Conservation (phyloP, 2,797 vertebrate genomes). For the Catamblyrhynchus diadema region DNA sequence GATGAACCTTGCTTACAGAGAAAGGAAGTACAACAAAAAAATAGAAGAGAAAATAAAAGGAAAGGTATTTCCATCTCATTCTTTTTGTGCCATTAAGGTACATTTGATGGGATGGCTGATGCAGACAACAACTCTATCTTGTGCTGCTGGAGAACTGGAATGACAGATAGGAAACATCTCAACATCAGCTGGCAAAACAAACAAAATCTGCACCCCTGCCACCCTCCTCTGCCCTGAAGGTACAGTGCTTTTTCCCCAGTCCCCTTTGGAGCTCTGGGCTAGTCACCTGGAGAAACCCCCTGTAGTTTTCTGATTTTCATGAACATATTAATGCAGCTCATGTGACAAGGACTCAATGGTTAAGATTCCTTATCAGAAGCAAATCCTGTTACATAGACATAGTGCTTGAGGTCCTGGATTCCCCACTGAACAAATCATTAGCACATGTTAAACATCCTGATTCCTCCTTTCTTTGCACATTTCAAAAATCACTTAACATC, state of each 20-base stretch:
- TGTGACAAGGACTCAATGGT: neutral
- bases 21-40: neutral
- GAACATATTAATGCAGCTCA: neutral
- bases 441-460: neutral
- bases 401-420: neutral
- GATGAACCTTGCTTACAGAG: neutral
- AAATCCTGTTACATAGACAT: neutral
- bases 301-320: neutral
- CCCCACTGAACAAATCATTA: neutral
- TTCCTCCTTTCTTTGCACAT: neutral
- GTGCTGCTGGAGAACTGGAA: neutral
- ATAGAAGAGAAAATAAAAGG: neutral
- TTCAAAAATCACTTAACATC: neutral
- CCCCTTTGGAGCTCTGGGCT: neutral
- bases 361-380: neutral
- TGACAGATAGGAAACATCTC: neutral
- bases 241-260: neutral
- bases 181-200: neutral
- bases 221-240: neutral
- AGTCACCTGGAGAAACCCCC: neutral
- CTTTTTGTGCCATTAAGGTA: neutral
- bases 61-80: neutral
- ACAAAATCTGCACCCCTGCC: rapidly evolving
- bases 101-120: neutral
- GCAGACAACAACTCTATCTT: neutral